Base-by-base conservation (phyloP, 2,113 vertebrate genomes). In the Gopherus evgoodei region DNA sequence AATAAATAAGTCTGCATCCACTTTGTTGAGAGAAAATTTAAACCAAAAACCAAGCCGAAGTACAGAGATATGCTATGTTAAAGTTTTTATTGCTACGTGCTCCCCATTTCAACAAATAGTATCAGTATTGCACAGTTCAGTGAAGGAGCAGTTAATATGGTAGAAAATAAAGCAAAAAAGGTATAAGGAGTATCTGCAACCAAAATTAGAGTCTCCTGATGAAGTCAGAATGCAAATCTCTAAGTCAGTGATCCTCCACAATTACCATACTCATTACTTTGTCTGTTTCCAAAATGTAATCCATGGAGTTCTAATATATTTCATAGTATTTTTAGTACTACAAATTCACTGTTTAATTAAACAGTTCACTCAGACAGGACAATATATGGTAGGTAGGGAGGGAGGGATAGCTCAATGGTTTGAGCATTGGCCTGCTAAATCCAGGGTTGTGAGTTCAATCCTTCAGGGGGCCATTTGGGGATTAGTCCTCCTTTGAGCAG, bases 71-170 rank as follows among this genome's bases (percentile, higher is more conserved):
- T 62, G 44, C 95, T 97, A 95, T 65, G 92, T 95, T 94, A 94
- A 90, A 95, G 89, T 88, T 98, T 98, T 99, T 99, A 99, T 99
- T 99, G 97, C 98, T 98, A 98, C 97, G 94, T 98, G 99, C 98
- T 99, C 98, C 98, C 98, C 98, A 98, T 96, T 98, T 98, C 98
- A 99, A 98, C 98, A 98, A 98, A 98, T 98, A 98, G 98, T 97
- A 98, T 99, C 99, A 99, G 99, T 99, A 99, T 99, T 99, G 98
- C 98, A 99, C 98, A 98, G 98, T 98, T 98, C 56, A 91, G 83
- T 95, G 98, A 94, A 96, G 98, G 97, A 98, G 96, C 97, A 98
- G 97, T 95, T 93, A 96, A 98, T 98, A 94, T 84, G 95, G 95
- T 95, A 98, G 94, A 95, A 97, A 97, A 98, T 87, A 97, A 98